phyloP scores from a whole-genome alignment of 2,113 vertebrate species.

The Aldabrachelys gigantea region DNA sequence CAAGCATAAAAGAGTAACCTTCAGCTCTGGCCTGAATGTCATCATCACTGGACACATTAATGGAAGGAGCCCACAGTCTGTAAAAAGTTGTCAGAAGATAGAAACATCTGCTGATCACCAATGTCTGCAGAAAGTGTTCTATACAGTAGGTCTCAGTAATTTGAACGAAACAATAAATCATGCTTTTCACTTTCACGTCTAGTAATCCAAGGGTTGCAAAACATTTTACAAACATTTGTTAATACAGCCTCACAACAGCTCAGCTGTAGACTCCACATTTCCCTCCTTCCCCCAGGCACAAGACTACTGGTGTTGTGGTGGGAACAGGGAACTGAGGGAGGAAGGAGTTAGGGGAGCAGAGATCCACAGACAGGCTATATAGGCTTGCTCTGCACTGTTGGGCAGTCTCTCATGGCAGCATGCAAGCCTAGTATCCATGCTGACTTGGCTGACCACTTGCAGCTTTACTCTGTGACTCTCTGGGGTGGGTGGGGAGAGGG shows the following conservation, averaged over 20 bases:
- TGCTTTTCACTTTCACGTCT: conserved; percentile 46
- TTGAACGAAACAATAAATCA: conserved; percentile 54
- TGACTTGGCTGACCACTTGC: not conserved
- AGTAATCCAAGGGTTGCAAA: conserved; percentile 45
- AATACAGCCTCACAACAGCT: conserved; percentile 10
- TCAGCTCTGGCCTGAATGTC: not conserved
- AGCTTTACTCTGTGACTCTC: too few relatives aligned
- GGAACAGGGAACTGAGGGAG: conserved; percentile 50
- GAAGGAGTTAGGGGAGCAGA: conserved; percentile 1
- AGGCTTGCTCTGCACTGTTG: not conserved
- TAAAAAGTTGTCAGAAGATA: not conserved
- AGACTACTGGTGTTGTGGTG: not conserved
- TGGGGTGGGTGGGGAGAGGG: too few relatives aligned
- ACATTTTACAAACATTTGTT: conserved; percentile 25
- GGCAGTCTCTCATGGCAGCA: conserved; percentile 3
- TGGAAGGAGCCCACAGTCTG: not conserved
- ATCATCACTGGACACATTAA: not conserved
- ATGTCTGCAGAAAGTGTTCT: conserved; percentile 1
- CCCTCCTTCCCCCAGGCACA: conserved; percentile 39
- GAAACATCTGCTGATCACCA: conserved; percentile 5
- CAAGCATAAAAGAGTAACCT: not conserved
- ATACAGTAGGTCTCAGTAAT: not conserved
- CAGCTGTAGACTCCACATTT: conserved; percentile 3
- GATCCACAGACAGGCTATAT: not conserved
- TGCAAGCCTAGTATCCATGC: not conserved